phyloP scores from a whole-genome alignment of 2,888 invertebrate species.

The Notodonta ziczac region DNA sequence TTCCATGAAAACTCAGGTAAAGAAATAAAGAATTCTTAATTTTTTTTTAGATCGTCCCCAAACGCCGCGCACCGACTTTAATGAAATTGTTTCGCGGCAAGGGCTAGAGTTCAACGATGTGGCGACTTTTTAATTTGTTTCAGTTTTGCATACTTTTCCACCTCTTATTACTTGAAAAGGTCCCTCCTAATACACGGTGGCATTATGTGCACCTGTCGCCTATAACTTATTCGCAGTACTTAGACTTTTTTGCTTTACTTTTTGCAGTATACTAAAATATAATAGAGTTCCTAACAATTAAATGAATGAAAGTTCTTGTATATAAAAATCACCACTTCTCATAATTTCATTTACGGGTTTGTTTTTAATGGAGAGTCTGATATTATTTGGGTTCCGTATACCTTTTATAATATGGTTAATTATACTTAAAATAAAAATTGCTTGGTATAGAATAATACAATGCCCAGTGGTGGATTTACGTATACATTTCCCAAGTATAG shows the following conservation, averaged over 20 bases:
- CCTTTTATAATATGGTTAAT: too few relatives aligned
- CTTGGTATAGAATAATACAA: too few relatives aligned
- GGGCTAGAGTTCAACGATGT: constrained; percentile 52
- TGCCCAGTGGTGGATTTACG: too few relatives aligned
- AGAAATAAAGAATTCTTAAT: constrained; percentile 7
- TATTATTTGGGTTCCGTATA: too few relatives aligned
- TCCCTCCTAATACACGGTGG: constrained; percentile 41
- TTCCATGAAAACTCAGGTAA: background rate
- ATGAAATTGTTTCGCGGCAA: constrained; percentile 50
- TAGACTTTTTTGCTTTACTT: background rate
- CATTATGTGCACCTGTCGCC: constrained; percentile 49
- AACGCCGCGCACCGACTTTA: constrained; percentile 44
- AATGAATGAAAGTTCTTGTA: background rate
- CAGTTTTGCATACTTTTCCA: constrained; percentile 38
- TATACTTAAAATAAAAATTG: too few relatives aligned
- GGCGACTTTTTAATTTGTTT: constrained; percentile 64
- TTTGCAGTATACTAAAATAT: background rate
- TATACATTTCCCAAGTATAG: too few relatives aligned
- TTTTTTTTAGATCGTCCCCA: constrained; percentile 40
- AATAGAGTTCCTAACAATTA: background rate
- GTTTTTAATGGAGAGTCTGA: too few relatives aligned
- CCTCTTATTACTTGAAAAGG: constrained; percentile 44
- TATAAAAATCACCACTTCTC: too few relatives aligned
- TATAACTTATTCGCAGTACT: constrained; percentile 37
- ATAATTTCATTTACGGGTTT: too few relatives aligned